Evolutionary conservation across 2,113 vertebrate genomes (phyloP), one percentile per base, ranked within the genome.

Genomic region (Pluvianellus socialis): DNA sequence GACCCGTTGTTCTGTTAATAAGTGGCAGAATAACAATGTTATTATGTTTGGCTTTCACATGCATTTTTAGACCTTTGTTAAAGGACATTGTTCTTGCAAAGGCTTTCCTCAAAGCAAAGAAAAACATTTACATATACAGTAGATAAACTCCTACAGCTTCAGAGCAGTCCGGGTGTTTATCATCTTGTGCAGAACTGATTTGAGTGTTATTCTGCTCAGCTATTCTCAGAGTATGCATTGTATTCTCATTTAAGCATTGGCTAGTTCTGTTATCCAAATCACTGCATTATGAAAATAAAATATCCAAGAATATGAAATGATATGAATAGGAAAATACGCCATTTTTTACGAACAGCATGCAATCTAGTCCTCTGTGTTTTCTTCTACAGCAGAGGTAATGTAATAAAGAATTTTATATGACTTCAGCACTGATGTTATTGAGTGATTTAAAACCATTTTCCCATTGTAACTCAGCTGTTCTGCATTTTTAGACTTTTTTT

Each of bases 1-100:
- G 94, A 94, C 95, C 96, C 52, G 53, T 96, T 98, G 96, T 97
- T 97, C 98, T 98, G 94, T 97, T 98, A 98, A 98, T 98, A 98
- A 98, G 96, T 96, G 96, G 94, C 96, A 98, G 96, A 97, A 97
- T 97, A 97, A 97, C 96, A 98, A 92, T 96, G 96, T 94, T 97
- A 97, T 97, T 97, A 95, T 97, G 93, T 97, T 97, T 95, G 94
- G 96, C 80, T 97, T 97, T 97, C 95, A 86, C 85, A 96, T 95
- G 70, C 92, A 93, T 97, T 97, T 98, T 98, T 97, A 98, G 96
- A 97, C 97, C 96, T 97, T 97, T 97, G 93, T 94, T 93, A 97
- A 97, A 98, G 96, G 95, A 97, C 88, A 95, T 92, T 96, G 76
- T 96, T 97, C 95, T 97, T 94, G 79, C 89, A 97, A 97, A 97